Conservation (phyloP, 2,888 invertebrate genomes). For the Ptychoptera albimana region DNA sequence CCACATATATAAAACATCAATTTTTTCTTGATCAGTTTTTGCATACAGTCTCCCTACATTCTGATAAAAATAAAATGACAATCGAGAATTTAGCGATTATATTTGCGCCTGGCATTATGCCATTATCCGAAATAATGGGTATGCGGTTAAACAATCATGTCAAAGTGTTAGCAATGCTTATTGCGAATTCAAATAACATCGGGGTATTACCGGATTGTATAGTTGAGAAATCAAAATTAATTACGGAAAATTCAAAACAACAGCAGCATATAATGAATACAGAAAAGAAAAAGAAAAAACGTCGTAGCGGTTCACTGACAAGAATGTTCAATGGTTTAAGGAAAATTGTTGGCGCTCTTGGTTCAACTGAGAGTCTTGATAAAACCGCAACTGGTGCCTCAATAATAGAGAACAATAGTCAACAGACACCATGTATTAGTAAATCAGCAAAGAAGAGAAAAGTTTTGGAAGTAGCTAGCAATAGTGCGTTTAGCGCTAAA, state of each 20-base stretch:
- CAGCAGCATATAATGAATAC: conserved; percentile 13
- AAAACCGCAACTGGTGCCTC: conserved; percentile 26
- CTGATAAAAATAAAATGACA: conserved; percentile 68
- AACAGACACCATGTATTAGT: conserved; percentile 39
- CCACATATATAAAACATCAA: too few relatives aligned
- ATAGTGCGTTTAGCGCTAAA: conserved; percentile 40
- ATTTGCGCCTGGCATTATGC: conserved; percentile 75
- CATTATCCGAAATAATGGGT: conserved; percentile 50
- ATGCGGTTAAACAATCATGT: conserved; percentile 51
- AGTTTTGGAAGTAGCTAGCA: conserved; percentile 31
- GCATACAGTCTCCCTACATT: conserved; percentile 40
- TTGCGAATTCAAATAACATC: conserved; percentile 58
- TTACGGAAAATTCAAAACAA: neutral
- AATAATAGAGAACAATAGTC: conserved; percentile 18
- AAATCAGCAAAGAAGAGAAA: conserved; percentile 50
- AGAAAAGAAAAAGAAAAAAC: conserved; percentile 53
- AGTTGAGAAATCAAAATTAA: conserved; percentile 32
- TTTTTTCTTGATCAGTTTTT: conserved; percentile 12
- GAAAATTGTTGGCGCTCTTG: conserved; percentile 55
- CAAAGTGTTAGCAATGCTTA: conserved; percentile 56
- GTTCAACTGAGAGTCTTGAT: conserved; percentile 32
- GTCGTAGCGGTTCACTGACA: conserved; percentile 74
- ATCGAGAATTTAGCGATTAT: conserved; percentile 70
- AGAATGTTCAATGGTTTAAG: conserved; percentile 61
- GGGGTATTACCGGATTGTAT: conserved; percentile 52